These are phyloP conservation scores for Rhamnusium bicolor DNA, from an alignment of 2,888 invertebrate genomes.

Conservation along the genomic window DNA sequence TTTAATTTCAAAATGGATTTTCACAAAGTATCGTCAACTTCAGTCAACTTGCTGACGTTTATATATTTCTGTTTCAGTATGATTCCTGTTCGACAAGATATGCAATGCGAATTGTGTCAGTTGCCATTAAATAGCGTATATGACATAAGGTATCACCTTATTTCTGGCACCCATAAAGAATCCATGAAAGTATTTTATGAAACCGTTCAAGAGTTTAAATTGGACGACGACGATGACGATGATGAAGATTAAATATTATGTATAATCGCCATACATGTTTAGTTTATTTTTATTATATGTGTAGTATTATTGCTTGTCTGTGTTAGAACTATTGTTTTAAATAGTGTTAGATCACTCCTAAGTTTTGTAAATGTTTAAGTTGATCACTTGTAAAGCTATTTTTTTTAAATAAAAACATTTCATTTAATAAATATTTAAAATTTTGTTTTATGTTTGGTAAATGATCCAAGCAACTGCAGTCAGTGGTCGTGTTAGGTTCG, in stretches of 20 bases:
- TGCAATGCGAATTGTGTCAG: constrained; percentile 15
- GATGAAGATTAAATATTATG: not conserved
- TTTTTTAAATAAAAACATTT: too few species aligned
- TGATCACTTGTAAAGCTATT: not conserved
- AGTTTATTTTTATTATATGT: not conserved
- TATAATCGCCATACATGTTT: not conserved
- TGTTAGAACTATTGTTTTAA: constrained; percentile 20
- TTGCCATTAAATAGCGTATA: not conserved
- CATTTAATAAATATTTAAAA: too few species aligned
- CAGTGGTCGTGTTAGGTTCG: too few species aligned
- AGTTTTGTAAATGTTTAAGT: not conserved
- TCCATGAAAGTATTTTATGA: constrained; percentile 6
- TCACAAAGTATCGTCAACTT: too few species aligned
- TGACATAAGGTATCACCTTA: constrained; percentile 19
- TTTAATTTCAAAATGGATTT: too few species aligned
- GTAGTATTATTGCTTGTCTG: not conserved
- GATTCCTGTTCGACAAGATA: not conserved
- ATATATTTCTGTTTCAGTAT: not conserved
- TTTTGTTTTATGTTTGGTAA: too few species aligned
- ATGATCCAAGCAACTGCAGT: too few species aligned
- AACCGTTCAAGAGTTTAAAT: constrained; percentile 1
- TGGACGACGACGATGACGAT: not conserved
- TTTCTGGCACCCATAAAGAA: constrained; percentile 15
- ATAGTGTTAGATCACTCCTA: not conserved
- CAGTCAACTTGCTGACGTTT: not conserved